A percentile compares a stretch with the other conserved stretches of the same genome.
Evolutionary conservation across 53 echinoderm and acorn worm genomes (phyloP).

Genomic region (Crossaster papposus): DNA sequence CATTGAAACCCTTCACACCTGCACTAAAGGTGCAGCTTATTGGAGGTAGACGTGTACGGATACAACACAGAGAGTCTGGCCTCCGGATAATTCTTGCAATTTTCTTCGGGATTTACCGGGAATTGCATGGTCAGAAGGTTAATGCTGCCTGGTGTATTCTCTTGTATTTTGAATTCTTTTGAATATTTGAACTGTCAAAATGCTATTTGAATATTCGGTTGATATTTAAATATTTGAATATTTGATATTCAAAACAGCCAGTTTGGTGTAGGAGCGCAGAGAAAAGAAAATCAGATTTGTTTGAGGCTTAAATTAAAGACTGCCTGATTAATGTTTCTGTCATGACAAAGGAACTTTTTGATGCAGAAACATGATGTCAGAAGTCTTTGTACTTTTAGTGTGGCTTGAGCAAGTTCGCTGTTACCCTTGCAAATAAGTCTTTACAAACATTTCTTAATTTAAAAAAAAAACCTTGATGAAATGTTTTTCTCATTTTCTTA

Average conservation of each 20-base stretch:
- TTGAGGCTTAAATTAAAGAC: too few relatives aligned
- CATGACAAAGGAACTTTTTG: not conserved
- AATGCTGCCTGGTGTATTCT: not conserved
- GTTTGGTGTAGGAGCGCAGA: not conserved
- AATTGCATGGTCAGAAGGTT: not conserved
- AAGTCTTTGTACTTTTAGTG: too few relatives aligned
- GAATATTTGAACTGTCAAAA: too few relatives aligned
- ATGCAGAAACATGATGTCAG: not conserved
- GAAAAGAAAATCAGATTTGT: not conserved
- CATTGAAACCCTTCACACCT: not conserved
- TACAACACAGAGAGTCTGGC: not conserved
- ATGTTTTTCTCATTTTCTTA: not conserved
- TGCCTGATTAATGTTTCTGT: too few relatives aligned
- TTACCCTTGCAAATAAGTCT: not conserved
- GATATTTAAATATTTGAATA: too few relatives aligned
- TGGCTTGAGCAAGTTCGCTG: not conserved
- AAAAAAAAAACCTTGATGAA: not conserved
- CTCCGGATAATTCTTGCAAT: constrained; percentile 5
- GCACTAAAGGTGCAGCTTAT: not conserved
- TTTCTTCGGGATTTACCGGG: not conserved
- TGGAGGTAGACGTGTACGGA: not conserved
- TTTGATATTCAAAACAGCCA: too few relatives aligned
- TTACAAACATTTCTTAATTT: not conserved
- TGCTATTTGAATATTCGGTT: too few relatives aligned
- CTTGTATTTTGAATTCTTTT: too few relatives aligned